Conservation (phyloP, 2,797 vertebrate genomes). For the Momotus momota region DNA sequence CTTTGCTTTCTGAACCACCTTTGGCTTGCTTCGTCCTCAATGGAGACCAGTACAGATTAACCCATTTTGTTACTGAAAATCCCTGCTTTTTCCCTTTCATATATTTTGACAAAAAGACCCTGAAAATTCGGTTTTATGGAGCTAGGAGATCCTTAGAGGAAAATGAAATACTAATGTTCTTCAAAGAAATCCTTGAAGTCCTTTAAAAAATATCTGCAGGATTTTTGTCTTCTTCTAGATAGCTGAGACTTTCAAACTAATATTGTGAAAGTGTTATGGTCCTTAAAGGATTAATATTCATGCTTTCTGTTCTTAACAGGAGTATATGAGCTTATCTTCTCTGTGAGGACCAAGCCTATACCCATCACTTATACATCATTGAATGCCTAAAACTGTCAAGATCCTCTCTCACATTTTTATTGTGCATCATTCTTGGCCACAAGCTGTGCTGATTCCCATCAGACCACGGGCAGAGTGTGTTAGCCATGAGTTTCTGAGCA, state of each 20-base stretch:
- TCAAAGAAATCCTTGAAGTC: not conserved
- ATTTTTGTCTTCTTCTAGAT: not conserved
- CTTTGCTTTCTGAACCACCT: not conserved
- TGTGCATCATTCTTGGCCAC: not conserved
- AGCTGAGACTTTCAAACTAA: not conserved
- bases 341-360: not conserved
- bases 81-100: not conserved
- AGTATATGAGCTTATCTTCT: not conserved
- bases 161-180: not conserved
- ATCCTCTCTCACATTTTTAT: not conserved
- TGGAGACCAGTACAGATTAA: not conserved
- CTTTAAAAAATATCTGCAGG: not conserved
- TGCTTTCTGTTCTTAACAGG: not conserved
- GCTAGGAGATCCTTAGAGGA: not conserved
- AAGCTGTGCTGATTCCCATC: not conserved
- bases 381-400: not conserved
- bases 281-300: not conserved
- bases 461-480: not conserved
- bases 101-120: not conserved
- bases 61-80: not conserved
- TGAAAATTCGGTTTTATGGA: not conserved
- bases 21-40: not conserved
- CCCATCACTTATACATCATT: not conserved
- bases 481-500: not conserved
- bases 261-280: not conserved